Evolutionary conservation across 1,140 invertebrate genomes (phyloP), one percentile per base, ranked within the genome.

Genomic region (Tigriopus japonicus): DNA sequence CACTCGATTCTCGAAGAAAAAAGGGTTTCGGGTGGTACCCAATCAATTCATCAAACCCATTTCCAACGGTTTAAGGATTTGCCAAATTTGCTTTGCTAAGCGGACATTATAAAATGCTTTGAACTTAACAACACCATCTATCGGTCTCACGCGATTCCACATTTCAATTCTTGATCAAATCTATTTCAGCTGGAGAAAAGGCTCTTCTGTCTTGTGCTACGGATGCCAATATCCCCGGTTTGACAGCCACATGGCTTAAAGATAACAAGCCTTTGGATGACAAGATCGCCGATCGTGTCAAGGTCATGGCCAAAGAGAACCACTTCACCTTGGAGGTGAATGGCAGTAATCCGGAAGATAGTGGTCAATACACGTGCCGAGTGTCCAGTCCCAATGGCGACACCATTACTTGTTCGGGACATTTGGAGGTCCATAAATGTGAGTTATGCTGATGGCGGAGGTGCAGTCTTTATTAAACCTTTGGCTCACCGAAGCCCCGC

Each of bases 261-360:
- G 85, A 91, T 70, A 92, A 91, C 70, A 81, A 84, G 71, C 82
- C 82, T 0, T 66, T 94, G 60, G 80, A 83, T 41, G 85, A 86
- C 66, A 78, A 75, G 60, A 71, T 87, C 43, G 81, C 84, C 15
- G 85, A 88, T 66, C 74, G 86, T 9, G 79, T 88, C 43, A 69
- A 66, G 19, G 77, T 77, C 53, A 76, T 80, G 15, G 75, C 75
- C 0, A 71, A 73, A 45, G 71, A 74, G 12, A 75, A 80, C 35
- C 74, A 76, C 21, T 69, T 72, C 45, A 72, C 72, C 10, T 12
- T 61, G 24, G 45, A 40, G n/a, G 10, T 61, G 2, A 53, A 13
- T 24, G 41, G 43, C 28, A 21, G 15, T 14, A n/a, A 54, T 15
- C 49, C 45, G n/a, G 59, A 49, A 23, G 59, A 61, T 15, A 56